These are phyloP conservation scores for Lysandra coridon DNA, from an alignment of 2,888 invertebrate species.

Conservation along the genomic window DNA sequence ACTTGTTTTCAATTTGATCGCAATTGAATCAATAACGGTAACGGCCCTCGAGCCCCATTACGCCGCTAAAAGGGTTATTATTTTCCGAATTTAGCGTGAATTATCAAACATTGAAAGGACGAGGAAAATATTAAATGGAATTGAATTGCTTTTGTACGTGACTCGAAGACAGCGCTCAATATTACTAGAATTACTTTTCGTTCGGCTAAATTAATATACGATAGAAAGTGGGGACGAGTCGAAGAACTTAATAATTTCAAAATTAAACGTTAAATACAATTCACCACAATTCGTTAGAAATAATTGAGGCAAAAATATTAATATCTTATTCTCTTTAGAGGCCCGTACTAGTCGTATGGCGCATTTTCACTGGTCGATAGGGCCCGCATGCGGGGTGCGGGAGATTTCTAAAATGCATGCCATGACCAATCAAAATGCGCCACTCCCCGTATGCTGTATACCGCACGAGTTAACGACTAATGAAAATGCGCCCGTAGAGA, in stretches of 20 bases:
- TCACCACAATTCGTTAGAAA: neutral
- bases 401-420: no score
- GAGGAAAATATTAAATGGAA: conserved; percentile 36
- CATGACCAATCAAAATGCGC: no score
- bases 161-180: conserved; percentile 32
- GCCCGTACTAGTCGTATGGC: no score
- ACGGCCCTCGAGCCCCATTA: neutral
- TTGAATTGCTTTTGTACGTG: conserved; percentile 38
- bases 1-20: neutral
- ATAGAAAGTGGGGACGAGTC: neutral
- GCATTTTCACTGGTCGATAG: no score
- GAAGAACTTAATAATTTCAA: neutral
- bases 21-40: neutral
- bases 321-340: neutral
- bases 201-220: conserved; percentile 3
- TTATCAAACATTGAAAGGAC: conserved; percentile 27
- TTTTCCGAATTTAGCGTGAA: conserved; percentile 14
- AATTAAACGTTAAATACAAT: conserved; percentile 3
- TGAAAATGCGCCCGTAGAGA: neutral
- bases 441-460: no score
- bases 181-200: conserved; percentile 13
- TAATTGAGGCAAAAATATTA: neutral
- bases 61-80: conserved; percentile 8
- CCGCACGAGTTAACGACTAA: no score
- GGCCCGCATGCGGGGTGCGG: no score